These are phyloP conservation scores for Cremastinae sp. DNA, from an alignment of 2,888 invertebrate species.

Conservation along the genomic window DNA sequence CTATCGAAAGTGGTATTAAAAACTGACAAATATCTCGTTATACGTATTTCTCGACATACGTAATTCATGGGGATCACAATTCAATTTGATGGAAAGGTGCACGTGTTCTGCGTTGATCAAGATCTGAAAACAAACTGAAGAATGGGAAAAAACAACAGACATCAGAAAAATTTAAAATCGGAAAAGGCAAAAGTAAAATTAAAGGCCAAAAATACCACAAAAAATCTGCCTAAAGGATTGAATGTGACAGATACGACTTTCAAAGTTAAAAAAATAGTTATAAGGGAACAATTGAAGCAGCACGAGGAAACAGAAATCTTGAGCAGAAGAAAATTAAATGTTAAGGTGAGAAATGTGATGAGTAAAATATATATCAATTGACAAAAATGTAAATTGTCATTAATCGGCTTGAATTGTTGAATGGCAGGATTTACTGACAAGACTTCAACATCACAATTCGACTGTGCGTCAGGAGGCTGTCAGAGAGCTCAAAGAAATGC, in stretches of 20 bases:
- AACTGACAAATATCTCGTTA: too few relatives aligned
- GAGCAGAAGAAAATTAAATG: constrained; percentile 86
- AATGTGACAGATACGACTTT: constrained; percentile 95
- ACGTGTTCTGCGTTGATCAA: too few relatives aligned
- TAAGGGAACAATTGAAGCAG: constrained; percentile 87
- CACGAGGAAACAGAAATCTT: constrained; percentile 83
- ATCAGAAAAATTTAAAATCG: constrained; percentile 89
- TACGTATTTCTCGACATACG: too few relatives aligned
- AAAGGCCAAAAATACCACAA: constrained; percentile 86
- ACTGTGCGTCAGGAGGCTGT: constrained; percentile 86
- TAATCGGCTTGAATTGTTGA: constrained; percentile 20
- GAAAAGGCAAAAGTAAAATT: constrained; percentile 95
- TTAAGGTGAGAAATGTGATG: constrained; percentile 82
- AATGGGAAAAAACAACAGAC: constrained; percentile 84
- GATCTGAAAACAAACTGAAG: constrained; percentile 50
- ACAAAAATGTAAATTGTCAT: too few relatives aligned
- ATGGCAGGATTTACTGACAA: constrained; percentile 85
- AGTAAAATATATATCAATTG: too few relatives aligned
- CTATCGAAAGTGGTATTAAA: too few relatives aligned
- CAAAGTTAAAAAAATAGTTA: constrained; percentile 92
- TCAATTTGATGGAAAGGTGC: too few relatives aligned
- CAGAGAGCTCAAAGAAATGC: constrained; percentile 83
- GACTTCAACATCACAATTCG: constrained; percentile 89
- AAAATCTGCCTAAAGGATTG: constrained; percentile 88
- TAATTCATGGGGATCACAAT: too few relatives aligned